These are phyloP conservation scores for Galerucella pusilla DNA, from an alignment of 2,888 invertebrate species.

Conservation along the genomic window DNA sequence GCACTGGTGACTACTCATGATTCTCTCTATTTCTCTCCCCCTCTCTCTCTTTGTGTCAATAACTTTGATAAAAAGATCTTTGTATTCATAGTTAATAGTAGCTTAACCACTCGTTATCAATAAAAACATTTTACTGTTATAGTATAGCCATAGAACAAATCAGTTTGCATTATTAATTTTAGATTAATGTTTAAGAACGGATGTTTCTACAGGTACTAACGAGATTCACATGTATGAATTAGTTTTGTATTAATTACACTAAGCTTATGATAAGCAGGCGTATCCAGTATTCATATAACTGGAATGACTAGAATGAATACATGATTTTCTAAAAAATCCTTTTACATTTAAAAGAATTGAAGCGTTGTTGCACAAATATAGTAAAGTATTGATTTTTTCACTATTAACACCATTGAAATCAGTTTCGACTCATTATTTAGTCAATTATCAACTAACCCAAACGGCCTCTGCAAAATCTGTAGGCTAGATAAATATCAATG, in stretches of 20 bases:
- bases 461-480: neutral
- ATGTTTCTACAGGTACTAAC: neutral
- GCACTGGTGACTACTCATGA: no score
- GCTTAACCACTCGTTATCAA: no score
- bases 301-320: neutral
- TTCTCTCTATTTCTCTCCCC: no score
- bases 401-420: conserved; percentile 15
- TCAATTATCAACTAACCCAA: conserved; percentile 6
- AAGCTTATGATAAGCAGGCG: neutral
- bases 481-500: neutral
- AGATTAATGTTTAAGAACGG: neutral
- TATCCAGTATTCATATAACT: conserved; percentile 1
- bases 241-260: neutral
- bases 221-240: neutral
- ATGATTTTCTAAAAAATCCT: conserved; percentile 8
- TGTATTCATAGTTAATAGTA: no score
- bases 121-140: neutral
- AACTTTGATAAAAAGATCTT: no score
- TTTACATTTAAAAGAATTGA: conserved; percentile 25
- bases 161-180: neutral
- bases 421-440: conserved; percentile 14
- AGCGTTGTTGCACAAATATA: conserved; percentile 34
- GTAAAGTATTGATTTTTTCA: conserved; percentile 20
- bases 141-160: neutral
- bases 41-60: no score